Evolutionary conservation across 1,140 invertebrate genomes (phyloP), one percentile per base, ranked within the genome.

Genomic region (Anastatus disparis): DNA sequence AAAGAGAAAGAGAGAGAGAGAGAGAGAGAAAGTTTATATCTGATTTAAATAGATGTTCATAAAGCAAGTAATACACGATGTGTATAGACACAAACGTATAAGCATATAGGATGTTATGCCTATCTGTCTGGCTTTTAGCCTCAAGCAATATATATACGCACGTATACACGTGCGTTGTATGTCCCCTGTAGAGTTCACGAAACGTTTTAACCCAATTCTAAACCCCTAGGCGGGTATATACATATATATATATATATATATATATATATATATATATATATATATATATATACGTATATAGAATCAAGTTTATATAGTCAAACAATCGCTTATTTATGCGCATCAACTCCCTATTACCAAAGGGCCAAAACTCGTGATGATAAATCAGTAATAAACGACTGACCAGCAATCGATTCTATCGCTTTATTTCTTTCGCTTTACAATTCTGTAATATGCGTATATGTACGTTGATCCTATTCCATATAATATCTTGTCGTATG

Each of bases 151-250:
- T 35, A 35, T 10, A 26, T 13, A 10, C 58, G 17, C 58, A 15
- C 53, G 17, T 10, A 22, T 2, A 12, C 0, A 8, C 15, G 17
- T 13, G 3, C 42, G 15, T 27, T 29, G 52, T 27, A 7, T 26
- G 26, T 15, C 44, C 44, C 24, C 58, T 2, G n/a, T n/a, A 17
- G 42, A 38, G 10, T 40, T 64, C 15, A 22, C 22, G n/a, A 52
- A 68, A 63, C 55, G 64, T 71, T 74, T 74, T 71, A 63, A 71
- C 64, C 65, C 52, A 74, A 63, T 71, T 50, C 55, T 29, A 17
- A 40, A 35, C 20, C 67, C 35, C 17, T 4, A 29, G 55, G 56
- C 50, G 64, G n/a, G n/a, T n/a, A n/a, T n/a, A n/a, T n/a, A n/a
- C n/a, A n/a, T n/a, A n/a, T n/a, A n/a, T n/a, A n/a, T n/a, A n/a